Conservation (phyloP, 2,797 vertebrate genomes). For the Falco novaeseelandiae region DNA sequence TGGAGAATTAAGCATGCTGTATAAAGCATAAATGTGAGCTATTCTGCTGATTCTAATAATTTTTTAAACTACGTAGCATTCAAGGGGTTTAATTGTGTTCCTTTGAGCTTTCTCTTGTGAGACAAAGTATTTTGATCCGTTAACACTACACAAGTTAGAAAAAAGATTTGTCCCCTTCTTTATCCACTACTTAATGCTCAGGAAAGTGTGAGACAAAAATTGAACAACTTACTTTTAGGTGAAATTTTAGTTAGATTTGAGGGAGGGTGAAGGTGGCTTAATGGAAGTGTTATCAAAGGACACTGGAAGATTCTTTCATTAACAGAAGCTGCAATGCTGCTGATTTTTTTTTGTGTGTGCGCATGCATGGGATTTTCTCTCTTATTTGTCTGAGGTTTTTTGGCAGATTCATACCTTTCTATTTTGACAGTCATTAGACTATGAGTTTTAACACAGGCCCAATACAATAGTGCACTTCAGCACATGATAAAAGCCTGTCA, state of each 20-base stretch:
- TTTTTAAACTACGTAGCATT: background rate
- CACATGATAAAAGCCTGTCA: background rate
- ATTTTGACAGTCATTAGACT: background rate
- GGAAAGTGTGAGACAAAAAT: background rate
- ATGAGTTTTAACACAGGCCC: background rate
- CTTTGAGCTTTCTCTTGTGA: background rate
- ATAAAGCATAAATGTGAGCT: background rate
- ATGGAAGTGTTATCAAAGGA: background rate
- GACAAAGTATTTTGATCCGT: background rate
- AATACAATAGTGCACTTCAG: background rate
- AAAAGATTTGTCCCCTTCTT: background rate
- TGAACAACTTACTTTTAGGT: background rate
- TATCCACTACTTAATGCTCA: background rate
- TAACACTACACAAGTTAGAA: background rate
- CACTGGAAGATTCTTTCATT: background rate
- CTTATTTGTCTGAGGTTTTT: background rate
- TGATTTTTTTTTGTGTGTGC: too few species aligned
- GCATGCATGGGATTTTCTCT: background rate
- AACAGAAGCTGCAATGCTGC: background rate
- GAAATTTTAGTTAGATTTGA: background rate
- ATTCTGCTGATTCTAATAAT: background rate
- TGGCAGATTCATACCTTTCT: background rate
- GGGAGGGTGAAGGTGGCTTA: accelerated
- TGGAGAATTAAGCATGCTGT: background rate
- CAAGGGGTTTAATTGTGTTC: background rate